Evolutionary conservation across 2,888 invertebrate species (phyloP), one percentile per base, ranked within the genome.

Genomic region (Melipona bicolor): DNA sequence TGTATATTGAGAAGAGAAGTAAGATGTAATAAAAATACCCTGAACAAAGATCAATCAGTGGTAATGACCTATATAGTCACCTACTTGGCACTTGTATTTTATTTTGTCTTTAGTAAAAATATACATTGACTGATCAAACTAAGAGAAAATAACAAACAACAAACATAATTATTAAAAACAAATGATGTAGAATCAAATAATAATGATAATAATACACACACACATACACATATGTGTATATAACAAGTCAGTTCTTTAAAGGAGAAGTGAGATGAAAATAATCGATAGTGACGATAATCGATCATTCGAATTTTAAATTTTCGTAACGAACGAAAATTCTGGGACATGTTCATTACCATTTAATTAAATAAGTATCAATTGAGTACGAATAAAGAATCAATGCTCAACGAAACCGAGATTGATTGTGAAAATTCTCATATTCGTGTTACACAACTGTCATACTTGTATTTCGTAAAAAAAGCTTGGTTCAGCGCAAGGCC

Each of bases 381-480:
- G 84, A 86, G 84, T 83, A 72, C 69, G 70, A 74, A 72, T 81
- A 68, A 50, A 32, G n/a, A 74, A 67, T 59, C 75, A 71, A 36
- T 36, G 71, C 69, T 24, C 17, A 80, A 72, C 68, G 65, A 79
- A 70, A 76, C 65, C 43, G 70, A 52, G 21, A 43, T 59, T 69
- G n/a, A 76, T 64, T 64, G 17, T 36, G 83, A 67, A 74, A 67
- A 59, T 52, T 17, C n/a, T 24, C 52, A 49, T 49, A 2, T 3
- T 24, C 15, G n/a, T 24, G 62, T 91, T 90, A 81, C 84, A 78
- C 85, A 91, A 91, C 67, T 87, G 84, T 89, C 84, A 87, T 52
- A 50, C n/a, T 67, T 43, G 52, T 69, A 80, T 83, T 88, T 79
- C 64, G 56, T 17, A 50, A 59, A 80, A 88, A 59, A 77, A 84